Percentiles rank a stretch among this genome's conserved stretches.
Conservation (phyloP, 2,797 vertebrate genomes). For the Hoplostethus mediterraneus region DNA sequence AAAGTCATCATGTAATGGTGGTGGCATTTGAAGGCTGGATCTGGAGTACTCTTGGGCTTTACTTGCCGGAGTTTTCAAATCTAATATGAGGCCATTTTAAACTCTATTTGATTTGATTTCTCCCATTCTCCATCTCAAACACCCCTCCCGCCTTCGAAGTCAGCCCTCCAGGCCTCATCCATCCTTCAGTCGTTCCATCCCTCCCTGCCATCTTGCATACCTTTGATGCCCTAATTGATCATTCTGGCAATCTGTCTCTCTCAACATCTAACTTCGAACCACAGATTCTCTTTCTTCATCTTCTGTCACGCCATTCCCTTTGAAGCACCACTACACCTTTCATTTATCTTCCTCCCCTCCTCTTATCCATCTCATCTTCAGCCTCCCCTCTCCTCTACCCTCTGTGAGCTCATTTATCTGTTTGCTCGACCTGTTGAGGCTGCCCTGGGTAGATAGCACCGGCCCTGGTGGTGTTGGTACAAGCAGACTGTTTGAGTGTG, state of each 20-base stretch:
- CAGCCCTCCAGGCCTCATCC: constrained; percentile 7
- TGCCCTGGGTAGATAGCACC: constrained; percentile 50
- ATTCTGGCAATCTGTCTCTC: constrained; percentile 59
- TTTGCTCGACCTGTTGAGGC: constrained; percentile 43
- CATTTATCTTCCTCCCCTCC: constrained; percentile 40
- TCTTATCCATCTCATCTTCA: constrained; percentile 60
- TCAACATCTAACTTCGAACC: constrained; percentile 41
- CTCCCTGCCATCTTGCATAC: constrained; percentile 28
- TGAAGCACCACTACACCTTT: constrained; percentile 66
- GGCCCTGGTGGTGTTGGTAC: constrained; percentile 28
- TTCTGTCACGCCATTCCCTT: constrained; percentile 61
- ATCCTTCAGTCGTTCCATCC: constrained; percentile 4
- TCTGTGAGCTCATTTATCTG: constrained; percentile 57
- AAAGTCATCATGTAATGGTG: constrained; percentile 49
- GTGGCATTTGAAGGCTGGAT: constrained; percentile 50
- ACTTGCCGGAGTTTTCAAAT: constrained; percentile 40
- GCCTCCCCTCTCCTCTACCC: constrained; percentile 42
- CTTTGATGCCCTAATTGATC: constrained; percentile 70
- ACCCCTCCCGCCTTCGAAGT: constrained; percentile 37
- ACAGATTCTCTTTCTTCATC: constrained; percentile 49
- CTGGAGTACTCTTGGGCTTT: constrained; percentile 18
- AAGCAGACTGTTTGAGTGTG: not conserved
- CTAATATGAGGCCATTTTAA: not conserved
- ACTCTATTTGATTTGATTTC: constrained; percentile 43
- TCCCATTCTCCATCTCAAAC: constrained; percentile 30